Evolutionary conservation across 2,113 vertebrate species (phyloP).

Genomic region (Erinaceus europaeus): DNA sequence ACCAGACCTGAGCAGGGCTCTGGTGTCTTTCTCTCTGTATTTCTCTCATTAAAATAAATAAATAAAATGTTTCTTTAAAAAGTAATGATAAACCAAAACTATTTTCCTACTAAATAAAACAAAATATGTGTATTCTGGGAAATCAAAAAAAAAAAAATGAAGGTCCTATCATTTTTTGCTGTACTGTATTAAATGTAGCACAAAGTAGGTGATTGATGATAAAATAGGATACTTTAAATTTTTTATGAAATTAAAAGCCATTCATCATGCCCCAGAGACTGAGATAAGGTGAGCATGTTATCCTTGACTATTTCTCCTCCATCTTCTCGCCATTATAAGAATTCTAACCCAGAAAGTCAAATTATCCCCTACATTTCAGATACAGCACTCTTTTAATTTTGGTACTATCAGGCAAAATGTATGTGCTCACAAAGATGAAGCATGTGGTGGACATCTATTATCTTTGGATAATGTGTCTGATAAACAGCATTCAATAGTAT

Average conservation of each 20-base stretch:
- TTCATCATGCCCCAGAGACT: neutral
- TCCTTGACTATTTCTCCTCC: neutral
- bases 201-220: neutral
- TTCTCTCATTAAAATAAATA: too few species aligned
- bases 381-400: neutral
- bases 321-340: neutral
- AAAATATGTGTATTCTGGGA: neutral
- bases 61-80: too few species aligned
- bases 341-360: neutral
- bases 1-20: too few species aligned
- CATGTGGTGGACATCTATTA: too few species aligned
- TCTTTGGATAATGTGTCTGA: neutral
- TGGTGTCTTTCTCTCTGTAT: too few species aligned
- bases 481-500: neutral
- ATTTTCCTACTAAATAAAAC: constrained; percentile 20
- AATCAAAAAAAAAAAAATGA: neutral
- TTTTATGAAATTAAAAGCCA: neutral
- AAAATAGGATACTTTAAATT: neutral
- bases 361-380: neutral
- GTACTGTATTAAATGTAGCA: neutral
- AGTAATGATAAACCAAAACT: neutral
- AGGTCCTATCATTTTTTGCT: neutral
- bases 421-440: neutral
- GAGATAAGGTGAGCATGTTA: neutral
- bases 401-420: neutral